Percentiles rank a stretch among this genome's conserved stretches.
phyloP scores from a whole-genome alignment of 2,113 vertebrate species.

The Stercorarius parasiticus region DNA sequence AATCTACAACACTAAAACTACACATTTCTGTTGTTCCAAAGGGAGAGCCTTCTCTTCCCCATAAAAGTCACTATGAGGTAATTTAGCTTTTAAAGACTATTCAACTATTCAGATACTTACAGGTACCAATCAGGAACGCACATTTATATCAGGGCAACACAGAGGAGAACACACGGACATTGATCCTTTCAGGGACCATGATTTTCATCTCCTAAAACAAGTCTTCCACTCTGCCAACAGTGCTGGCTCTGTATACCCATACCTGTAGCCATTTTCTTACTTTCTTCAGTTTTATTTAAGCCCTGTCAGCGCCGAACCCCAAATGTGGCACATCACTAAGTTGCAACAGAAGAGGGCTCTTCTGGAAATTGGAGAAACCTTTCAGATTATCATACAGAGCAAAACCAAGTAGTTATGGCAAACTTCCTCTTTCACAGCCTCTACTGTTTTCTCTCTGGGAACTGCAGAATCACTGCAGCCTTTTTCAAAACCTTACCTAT shows the following conservation, averaged over 20 bases:
- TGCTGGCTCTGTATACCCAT: not conserved
- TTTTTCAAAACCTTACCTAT: slow-evolving; percentile 84
- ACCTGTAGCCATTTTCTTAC: not conserved
- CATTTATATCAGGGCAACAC: not conserved
- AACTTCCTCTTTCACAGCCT: slow-evolving; percentile 68
- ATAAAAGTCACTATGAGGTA: not conserved
- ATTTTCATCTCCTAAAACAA: slow-evolving; percentile 82
- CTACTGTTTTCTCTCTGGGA: slow-evolving; percentile 77
- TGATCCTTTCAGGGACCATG: slow-evolving; percentile 13
- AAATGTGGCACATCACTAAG: slow-evolving; percentile 77
- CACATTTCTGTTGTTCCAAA: slow-evolving; percentile 77
- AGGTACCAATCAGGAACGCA: slow-evolving; percentile 54
- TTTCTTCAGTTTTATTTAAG: slow-evolving; percentile 81
- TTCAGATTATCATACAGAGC: slow-evolving; percentile 83
- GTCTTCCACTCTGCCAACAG: slow-evolving; percentile 83
- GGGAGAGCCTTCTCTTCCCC: slow-evolving; percentile 76
- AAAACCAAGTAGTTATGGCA: slow-evolving; percentile 79
- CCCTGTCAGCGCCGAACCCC: slow-evolving; percentile 82
- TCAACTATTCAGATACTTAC: not conserved
- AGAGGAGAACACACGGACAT: not conserved
- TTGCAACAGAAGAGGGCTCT: slow-evolving; percentile 79
- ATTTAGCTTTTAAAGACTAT: not conserved
- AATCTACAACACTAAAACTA: slow-evolving; percentile 74
- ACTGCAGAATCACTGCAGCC: slow-evolving; percentile 76
- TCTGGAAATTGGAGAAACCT: slow-evolving; percentile 83